These are phyloP conservation scores for Cydia amplana DNA, from an alignment of 1,140 invertebrate genomes.

Conservation along the genomic window DNA sequence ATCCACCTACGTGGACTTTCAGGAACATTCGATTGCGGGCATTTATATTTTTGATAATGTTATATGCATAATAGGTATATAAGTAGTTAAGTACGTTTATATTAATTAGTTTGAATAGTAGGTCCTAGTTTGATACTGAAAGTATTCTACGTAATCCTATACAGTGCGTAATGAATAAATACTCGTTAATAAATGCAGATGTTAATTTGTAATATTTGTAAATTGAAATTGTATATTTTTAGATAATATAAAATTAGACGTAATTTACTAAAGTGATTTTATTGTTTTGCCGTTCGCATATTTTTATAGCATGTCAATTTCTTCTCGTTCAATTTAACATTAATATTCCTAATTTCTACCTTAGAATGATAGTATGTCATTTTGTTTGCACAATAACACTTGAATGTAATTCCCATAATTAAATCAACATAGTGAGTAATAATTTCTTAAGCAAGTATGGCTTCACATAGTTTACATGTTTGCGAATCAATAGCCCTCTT, in stretches of 20 bases:
- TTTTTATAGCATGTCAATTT: no score
- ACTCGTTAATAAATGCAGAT: not conserved
- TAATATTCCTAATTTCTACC: not conserved
- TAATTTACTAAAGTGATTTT: no score
- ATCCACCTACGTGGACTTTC: no score
- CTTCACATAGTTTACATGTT: constrained; percentile 21
- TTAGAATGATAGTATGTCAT: not conserved
- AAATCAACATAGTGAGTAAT: not conserved
- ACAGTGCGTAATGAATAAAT: not conserved
- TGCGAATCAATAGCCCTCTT: not conserved
- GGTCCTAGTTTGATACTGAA: not conserved
- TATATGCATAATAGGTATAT: no score
- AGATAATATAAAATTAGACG: no score
- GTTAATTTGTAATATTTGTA: not conserved
- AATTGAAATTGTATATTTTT: not conserved
- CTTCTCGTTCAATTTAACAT: no score
- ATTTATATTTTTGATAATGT: not conserved
- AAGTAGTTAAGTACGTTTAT: not conserved
- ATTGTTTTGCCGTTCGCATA: no score
- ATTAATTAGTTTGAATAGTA: not conserved
- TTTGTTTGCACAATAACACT: constrained; percentile 9
- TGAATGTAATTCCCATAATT: constrained; percentile 9
- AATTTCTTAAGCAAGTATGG: constrained; percentile 4
- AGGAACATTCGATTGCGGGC: not conserved
- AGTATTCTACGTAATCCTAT: not conserved